Evolutionary conservation across 2,888 invertebrate species (phyloP), one percentile per base, ranked within the genome.

Genomic region (Tortricodes alternella): DNA sequence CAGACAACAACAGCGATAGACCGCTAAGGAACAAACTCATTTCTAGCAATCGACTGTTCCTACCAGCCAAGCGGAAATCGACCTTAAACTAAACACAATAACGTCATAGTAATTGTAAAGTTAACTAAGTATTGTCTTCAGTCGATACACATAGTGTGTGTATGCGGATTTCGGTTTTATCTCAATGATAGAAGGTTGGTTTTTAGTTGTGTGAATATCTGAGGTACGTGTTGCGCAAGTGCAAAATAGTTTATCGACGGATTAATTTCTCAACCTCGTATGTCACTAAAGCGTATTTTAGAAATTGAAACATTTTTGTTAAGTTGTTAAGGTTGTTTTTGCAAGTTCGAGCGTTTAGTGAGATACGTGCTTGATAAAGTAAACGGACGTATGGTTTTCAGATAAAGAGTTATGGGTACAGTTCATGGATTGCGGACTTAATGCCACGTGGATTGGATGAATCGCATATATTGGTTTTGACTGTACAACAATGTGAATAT

Each of bases 331-430:
- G 27, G 9, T 9, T 27, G n/a, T 27, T 27, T 3, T 27, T 27
- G 27, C 9, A n/a, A n/a, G 27, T 27, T 21, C 5, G 39, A 38
- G 32, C 1, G 3, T n/a, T 1, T 3, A 3, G 4, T 46, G 35
- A 27, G 34, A 37, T 13, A 39, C 32, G 39, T 46, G 53, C n/a
- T 21, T 15, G 15, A 21, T 13, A 38, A 24, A 38, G 39, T 32
- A 39, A 18, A 18, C 3, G 55, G 38, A 38, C 21, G 49, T 56
- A 49, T 43, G 49, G 35, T 37, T 43, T 55, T 49, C 43, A 49
- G 43, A 56, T 49, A 41, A 41, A 53, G 46, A 46, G 46, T 32
- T 32, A 39, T 18, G 5, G 4, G 16, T 34, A 43, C 9, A 29
- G 29, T 53, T 32, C 6, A 38, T 6, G 38, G 32, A 53, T 53